phyloP scores from a whole-genome alignment of 2,113 vertebrate genomes.

The Baryphthengus martii region DNA sequence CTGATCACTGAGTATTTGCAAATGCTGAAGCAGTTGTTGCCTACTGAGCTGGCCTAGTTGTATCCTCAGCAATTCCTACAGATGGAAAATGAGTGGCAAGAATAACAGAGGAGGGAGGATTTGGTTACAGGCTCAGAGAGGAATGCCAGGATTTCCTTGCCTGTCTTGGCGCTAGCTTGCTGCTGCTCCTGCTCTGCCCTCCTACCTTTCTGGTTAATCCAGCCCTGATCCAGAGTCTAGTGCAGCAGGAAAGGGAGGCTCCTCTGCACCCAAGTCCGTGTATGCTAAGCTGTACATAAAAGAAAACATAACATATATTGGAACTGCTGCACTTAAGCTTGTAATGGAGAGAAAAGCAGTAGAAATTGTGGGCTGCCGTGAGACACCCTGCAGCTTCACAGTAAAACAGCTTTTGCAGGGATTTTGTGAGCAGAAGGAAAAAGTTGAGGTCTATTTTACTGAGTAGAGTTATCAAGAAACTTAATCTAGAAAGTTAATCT shows the following conservation, averaged over 20 bases:
- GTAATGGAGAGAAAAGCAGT: background rate
- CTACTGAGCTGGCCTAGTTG: background rate
- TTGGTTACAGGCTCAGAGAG: background rate
- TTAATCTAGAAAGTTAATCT: constrained; percentile 15
- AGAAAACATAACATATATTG: background rate
- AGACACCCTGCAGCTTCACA: background rate
- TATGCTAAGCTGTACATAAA: background rate
- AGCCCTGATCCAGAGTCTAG: background rate
- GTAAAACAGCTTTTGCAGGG: background rate
- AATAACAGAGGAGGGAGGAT: background rate
- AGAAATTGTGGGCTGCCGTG: background rate
- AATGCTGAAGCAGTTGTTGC: background rate
- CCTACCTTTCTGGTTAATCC: background rate
- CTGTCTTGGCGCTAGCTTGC: background rate
- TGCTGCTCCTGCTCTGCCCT: background rate
- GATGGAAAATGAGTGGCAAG: background rate
- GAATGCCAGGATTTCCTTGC: constrained; percentile 10
- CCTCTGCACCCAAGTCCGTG: background rate
- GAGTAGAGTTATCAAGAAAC: constrained; percentile 2
- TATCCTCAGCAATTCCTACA: background rate
- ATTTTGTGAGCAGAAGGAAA: background rate
- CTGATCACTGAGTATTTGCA: background rate
- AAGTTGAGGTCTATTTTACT: background rate
- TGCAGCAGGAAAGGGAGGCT: background rate
- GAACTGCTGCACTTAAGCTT: background rate